phyloP scores from a whole-genome alignment of 2,888 invertebrate species.

The Eristalinus aeneus region DNA sequence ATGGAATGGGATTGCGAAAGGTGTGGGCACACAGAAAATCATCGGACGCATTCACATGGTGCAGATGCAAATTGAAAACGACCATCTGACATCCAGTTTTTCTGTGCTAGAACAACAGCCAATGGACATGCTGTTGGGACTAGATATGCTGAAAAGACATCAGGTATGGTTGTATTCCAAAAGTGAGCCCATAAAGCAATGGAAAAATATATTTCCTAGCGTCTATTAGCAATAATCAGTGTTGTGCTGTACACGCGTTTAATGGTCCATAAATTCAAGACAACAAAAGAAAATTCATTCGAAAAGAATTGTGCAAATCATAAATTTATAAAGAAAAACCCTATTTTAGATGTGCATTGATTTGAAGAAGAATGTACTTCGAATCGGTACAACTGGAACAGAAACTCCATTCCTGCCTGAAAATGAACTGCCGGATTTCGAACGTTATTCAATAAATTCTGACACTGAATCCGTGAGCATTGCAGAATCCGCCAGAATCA shows the following conservation, averaged over 20 bases:
- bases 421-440: conserved; percentile 63
- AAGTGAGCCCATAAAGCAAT: too few relatives aligned
- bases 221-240: too few relatives aligned
- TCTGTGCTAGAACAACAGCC: conserved; percentile 98
- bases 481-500: background rate
- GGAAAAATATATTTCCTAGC: too few relatives aligned
- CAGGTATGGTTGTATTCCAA: conserved; percentile 89
- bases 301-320: too few relatives aligned
- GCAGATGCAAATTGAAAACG: conserved; percentile 96
- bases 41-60: conserved; percentile 98
- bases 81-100: conserved; percentile 97
- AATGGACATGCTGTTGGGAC: conserved; percentile 98
- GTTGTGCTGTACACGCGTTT: too few relatives aligned
- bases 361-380: conserved; percentile 91
- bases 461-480: too few relatives aligned
- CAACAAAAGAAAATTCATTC: too few relatives aligned
- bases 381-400: conserved; percentile 96
- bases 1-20: conserved; percentile 98
- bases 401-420: conserved; percentile 91
- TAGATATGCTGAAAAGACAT: conserved; percentile 98
- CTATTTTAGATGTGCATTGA: conserved; percentile 92
- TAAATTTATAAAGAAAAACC: background rate
- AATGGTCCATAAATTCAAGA: too few relatives aligned
- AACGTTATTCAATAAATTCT: background rate
- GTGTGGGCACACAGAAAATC: conserved; percentile 97